A percentile compares a stretch with the other conserved stretches of the same genome.
These are phyloP conservation scores for Lasioglossum malachurum DNA, from an alignment of 2,888 invertebrate genomes.

Conservation along the genomic window DNA sequence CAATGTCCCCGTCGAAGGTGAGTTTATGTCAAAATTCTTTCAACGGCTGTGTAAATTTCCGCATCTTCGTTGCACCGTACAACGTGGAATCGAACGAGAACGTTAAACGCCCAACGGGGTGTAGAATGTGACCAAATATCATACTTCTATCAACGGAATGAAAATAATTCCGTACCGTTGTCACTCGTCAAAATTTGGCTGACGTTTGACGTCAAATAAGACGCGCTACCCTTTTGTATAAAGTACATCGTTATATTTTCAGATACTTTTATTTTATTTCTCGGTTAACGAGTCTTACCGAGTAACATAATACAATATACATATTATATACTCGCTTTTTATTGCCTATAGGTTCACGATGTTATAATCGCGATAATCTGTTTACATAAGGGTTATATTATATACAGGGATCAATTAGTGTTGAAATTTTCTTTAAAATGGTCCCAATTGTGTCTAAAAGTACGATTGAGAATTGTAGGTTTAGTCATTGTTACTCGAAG, in stretches of 20 bases:
- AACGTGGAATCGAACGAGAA: neutral
- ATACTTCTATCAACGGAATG: neutral
- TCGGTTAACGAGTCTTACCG: neutral
- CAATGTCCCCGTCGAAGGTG: slow-evolving; percentile 91
- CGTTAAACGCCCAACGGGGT: neutral
- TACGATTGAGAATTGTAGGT: neutral
- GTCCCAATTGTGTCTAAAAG: neutral
- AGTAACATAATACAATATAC: neutral
- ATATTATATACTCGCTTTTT: neutral
- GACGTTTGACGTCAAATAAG: slow-evolving; percentile 52
- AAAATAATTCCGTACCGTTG: slow-evolving; percentile 28
- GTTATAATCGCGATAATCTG: neutral
- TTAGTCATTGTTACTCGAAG: neutral
- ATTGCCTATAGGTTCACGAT: neutral
- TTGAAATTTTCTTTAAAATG: neutral
- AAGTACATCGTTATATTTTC: neutral
- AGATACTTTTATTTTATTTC: neutral
- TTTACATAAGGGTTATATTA: neutral
- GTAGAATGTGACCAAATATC: neutral
- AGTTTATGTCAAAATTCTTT: slow-evolving; percentile 77
- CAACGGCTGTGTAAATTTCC: neutral
- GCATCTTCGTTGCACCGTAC: neutral
- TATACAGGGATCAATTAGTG: neutral
- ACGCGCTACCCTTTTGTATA: slow-evolving; percentile 16
- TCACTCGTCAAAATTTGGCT: slow-evolving; percentile 46